Base-by-base conservation (phyloP, 2,888 invertebrate species). In the Lasioglossum villosulum region DNA sequence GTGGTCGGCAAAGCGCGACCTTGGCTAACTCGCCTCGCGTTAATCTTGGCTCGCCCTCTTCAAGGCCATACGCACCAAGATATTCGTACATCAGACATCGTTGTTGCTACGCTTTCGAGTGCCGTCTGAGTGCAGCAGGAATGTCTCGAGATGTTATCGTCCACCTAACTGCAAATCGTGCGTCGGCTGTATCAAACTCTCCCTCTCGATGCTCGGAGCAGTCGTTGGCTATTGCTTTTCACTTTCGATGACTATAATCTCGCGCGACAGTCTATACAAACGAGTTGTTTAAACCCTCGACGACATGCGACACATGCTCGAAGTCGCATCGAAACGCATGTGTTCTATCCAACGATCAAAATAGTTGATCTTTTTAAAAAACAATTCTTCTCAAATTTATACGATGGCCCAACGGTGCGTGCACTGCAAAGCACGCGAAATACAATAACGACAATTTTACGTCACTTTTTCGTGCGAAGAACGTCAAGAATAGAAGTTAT, bases 61-160 rank as follows among this genome's bases (percentile, higher is more conserved):
- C 82, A 86, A 84, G 84, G 86, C 70, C 86, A 66, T 48, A 76
- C 37, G 59, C 39, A 59, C 75, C 68, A 82, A 76, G 75, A 78
- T 80, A 83, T 80, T 83, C 77, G 78, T 81, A 52, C 30, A 42
- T 39, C 74, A 77, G 73, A 12, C 82, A 56, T 75, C 86, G 70
- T 72, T 76, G 73, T 39, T 75, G 79, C 30, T 39, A 52, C 66
- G 76, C 71, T 78, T 72, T 81, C 80, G 82, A 88, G 84, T 87
- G 78, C 78, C 78, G 88, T 85, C 88, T 86, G 90, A 82, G 87
- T 83, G 71, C 78, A 84, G 74, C 82, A 80, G 88, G 82, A 86
- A 90, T 86, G 90, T 90, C 90, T 89, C 86, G 88, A 90, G 90
- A 90, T 90, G 84, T 79, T 90, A 90, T 90, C 90, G 85, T 86